Percentiles rank a stretch among this genome's conserved stretches.
Conservation (phyloP, 53 echinoderm and acorn worm genomes). For the Stichopus horrens region DNA sequence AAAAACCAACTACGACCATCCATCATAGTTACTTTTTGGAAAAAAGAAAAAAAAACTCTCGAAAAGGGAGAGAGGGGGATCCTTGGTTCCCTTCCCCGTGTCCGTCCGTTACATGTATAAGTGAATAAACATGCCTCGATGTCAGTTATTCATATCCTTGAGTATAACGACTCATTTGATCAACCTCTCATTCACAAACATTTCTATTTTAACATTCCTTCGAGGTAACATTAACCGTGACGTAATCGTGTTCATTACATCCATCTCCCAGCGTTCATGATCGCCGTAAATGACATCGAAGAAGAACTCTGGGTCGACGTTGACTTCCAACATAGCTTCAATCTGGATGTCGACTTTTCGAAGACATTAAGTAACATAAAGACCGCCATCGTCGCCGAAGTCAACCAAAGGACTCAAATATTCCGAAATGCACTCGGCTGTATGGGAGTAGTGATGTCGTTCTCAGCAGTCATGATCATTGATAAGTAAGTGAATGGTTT, state of each 20-base stretch:
- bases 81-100: too few species aligned
- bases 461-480: conserved; percentile 69
- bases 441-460: conserved; percentile 62
- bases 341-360: conserved; percentile 65
- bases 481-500: conserved; percentile 58
- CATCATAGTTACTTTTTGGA: too few species aligned
- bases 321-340: conserved; percentile 64
- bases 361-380: conserved; percentile 68
- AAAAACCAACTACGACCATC: too few species aligned
- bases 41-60: too few species aligned
- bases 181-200: too few species aligned
- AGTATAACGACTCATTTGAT: too few species aligned
- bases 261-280: conserved; percentile 32
- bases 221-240: too few species aligned
- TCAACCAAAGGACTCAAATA: conserved; percentile 59
- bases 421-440: conserved; percentile 63
- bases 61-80: too few species aligned
- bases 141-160: too few species aligned
- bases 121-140: too few species aligned
- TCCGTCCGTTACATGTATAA: too few species aligned
- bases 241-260: not conserved
- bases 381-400: conserved; percentile 68
- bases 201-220: too few species aligned
- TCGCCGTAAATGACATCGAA: conserved; percentile 64
- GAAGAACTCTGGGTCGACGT: conserved; percentile 73